Percentiles rank a stretch among this genome's conserved stretches.
Conservation (phyloP, 2,888 invertebrate genomes). For the Allolobophora icterica region DNA sequence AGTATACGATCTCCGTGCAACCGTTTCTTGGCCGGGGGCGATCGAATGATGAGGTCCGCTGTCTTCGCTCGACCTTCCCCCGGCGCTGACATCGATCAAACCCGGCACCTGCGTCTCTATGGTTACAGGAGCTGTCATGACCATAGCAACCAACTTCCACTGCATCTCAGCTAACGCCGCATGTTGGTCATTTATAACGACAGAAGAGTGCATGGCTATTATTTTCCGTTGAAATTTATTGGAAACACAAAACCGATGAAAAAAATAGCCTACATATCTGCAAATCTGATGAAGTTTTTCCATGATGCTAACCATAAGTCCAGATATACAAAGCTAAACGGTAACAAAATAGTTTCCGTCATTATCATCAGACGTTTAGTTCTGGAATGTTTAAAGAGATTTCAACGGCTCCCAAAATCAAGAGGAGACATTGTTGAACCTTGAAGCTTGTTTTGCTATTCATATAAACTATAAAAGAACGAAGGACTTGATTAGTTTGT, state of each 20-base stretch:
- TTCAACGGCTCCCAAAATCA: background rate
- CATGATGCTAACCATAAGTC: too few species aligned
- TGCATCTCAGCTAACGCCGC: background rate
- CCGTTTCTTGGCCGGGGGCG: background rate
- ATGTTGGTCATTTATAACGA: background rate
- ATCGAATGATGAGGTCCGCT: background rate
- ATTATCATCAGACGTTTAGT: background rate
- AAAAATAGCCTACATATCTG: background rate
- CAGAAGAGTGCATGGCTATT: background rate
- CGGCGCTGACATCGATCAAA: background rate
- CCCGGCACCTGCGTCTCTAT: background rate
- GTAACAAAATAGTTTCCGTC: background rate
- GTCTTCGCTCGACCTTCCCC: background rate
- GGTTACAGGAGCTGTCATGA: background rate
- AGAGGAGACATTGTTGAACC: background rate
- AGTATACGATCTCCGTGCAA: background rate
- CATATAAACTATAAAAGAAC: background rate
- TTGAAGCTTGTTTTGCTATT: background rate
- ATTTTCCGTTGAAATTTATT: background rate
- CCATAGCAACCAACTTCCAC: background rate
- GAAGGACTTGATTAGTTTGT: background rate
- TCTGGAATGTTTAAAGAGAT: background rate
- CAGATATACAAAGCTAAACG: background rate
- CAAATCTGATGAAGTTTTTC: background rate
- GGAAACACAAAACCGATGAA: background rate